Evolutionary conservation across 2,113 vertebrate species (phyloP), one percentile per base, ranked within the genome.

Genomic region (Xenopus laevis): DNA sequence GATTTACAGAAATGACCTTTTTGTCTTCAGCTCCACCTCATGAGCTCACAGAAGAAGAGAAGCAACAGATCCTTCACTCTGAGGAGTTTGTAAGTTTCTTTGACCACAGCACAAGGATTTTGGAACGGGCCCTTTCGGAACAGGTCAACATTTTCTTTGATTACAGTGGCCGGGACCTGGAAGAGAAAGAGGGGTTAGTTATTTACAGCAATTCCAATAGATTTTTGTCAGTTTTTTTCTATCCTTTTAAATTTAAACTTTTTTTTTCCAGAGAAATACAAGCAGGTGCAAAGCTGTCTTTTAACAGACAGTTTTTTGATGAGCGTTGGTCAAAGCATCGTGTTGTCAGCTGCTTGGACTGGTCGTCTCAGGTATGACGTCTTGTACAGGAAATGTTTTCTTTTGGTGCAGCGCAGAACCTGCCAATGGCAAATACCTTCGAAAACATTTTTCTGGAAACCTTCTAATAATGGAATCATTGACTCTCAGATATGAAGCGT

Each of bases 261-360:
- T 82, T 73, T 72, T 78, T 58, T 86, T 74, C 1, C 74, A 99
- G 97, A 80, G 97, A 99, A 87, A 97, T 96, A 86, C 97, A 98
- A 90, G 97, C 95, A 1, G 96, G 96, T 78, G 91, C 95, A 68
- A 99, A 98, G 80, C 91, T 99, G 67, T 97, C 92, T 57, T 87
- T 98, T 80, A 98, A 96, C 65, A 93, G 97, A 79, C 93, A 97
- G 82, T 99, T 99, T 83, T 90, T 93, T 86, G 97, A 98, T 78
- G 96, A 98, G 72, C 96, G 92, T 84, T 99, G 97, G 97, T 98
- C 96, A 82, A 98, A 97, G 81, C 95, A 98, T 86, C 94, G 97
- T 53, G 96, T 98, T 65, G 96, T 99, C 87, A 98, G 95, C 82
- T 98, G 96, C 79, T 88, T 99, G 86, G 97, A 99, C 83, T 98